Percentiles rank a stretch among this genome's conserved stretches.
Evolutionary conservation across 2,888 invertebrate genomes (phyloP).

Genomic region (Rhyacophila evoluta): DNA sequence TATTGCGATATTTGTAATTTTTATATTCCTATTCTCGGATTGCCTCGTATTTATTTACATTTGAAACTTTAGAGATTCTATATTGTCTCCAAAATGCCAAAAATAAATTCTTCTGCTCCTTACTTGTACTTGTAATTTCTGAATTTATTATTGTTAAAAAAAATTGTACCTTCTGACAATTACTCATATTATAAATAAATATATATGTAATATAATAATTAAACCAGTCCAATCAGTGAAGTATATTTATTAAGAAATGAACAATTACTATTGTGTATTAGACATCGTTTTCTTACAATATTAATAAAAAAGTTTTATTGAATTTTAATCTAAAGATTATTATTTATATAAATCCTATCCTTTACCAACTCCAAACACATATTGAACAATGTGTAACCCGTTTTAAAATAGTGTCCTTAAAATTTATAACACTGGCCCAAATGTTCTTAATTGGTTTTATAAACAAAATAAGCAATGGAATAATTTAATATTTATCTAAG

Average conservation of each 20-base stretch:
- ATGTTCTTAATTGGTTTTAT: no score
- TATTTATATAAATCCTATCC: no score
- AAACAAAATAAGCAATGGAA: no score
- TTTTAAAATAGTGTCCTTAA: no score
- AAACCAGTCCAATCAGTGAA: conserved; percentile 36
- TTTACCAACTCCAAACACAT: no score
- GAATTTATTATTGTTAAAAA: not conserved
- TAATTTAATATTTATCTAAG: no score
- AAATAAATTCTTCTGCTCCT: not conserved
- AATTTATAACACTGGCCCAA: no score
- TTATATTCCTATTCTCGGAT: conserved; percentile 9
- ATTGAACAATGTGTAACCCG: no score
- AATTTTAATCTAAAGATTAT: not conserved
- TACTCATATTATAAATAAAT: conserved; percentile 22
- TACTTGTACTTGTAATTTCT: not conserved
- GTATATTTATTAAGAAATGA: conserved; percentile 33
- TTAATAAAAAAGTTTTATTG: conserved; percentile 46
- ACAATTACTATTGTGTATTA: conserved; percentile 38
- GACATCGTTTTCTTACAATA: conserved; percentile 45
- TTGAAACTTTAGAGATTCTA: conserved; percentile 15
- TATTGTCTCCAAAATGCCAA: conserved; percentile 34
- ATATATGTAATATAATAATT: conserved; percentile 26
- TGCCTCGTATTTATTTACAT: conserved; percentile 12
- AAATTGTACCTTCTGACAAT: conserved; percentile 36
- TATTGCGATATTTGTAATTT: not conserved